Conservation (phyloP, 2,113 vertebrate species). For the Leptodactylus fuscus region DNA sequence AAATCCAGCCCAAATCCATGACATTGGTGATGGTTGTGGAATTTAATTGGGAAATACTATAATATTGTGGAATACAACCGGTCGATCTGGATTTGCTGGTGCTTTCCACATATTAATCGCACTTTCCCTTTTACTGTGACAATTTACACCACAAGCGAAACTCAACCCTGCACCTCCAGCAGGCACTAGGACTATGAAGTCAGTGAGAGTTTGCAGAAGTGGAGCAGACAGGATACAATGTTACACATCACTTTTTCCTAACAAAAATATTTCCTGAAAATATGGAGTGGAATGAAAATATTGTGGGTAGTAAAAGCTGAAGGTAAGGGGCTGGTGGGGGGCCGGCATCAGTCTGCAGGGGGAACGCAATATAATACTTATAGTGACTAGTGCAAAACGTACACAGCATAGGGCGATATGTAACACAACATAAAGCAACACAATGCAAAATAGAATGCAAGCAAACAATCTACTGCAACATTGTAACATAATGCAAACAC, state of each 20-base stretch:
- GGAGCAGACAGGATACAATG: slow-evolving; percentile 10
- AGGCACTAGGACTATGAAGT: not conserved
- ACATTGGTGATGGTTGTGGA: not conserved
- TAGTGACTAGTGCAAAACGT: no score
- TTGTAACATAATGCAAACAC: not conserved
- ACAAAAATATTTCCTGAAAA: slow-evolving; percentile 1
- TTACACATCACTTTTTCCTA: slow-evolving; percentile 12
- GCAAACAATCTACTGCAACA: not conserved
- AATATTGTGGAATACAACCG: not conserved
- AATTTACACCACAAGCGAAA: slow-evolving; percentile 3
- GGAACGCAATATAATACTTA: no score
- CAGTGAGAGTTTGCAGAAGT: not conserved
- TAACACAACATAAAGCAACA: no score
- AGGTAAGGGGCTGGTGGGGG: no score
- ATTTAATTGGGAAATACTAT: not conserved
- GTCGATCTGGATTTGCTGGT: slow-evolving; percentile 6
- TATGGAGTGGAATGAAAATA: not conserved
- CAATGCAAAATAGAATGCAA: no score
- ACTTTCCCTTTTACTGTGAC: slow-evolving; percentile 11
- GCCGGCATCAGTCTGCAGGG: not conserved
- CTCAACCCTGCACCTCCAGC: not conserved
- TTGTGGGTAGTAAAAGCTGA: not conserved
- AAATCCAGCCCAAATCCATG: not conserved
- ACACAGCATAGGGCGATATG: no score
- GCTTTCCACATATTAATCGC: slow-evolving; percentile 24